phyloP scores from a whole-genome alignment of 2,113 vertebrate species.

The Pagrus major region DNA sequence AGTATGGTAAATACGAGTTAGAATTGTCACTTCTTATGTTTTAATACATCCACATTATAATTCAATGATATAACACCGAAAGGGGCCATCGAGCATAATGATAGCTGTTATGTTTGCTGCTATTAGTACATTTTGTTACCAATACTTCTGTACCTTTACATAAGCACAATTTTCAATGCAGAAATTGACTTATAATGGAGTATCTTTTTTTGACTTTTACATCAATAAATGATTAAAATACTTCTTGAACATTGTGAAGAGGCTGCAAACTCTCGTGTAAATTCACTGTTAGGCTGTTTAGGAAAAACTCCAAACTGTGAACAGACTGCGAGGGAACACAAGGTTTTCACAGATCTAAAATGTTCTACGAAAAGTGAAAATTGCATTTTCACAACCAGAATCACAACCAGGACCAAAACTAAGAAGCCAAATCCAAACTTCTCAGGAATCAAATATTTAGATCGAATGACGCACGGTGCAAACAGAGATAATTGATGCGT shows the following conservation, averaged over 20 bases:
- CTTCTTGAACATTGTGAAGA: background rate
- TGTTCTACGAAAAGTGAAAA: background rate
- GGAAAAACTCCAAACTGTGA: background rate
- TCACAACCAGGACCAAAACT: constrained; percentile 1
- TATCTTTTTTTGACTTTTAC: no score
- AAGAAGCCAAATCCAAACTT: background rate
- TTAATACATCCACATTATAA: background rate
- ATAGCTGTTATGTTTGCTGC: background rate
- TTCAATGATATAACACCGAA: background rate
- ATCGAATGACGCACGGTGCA: background rate
- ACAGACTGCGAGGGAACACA: background rate
- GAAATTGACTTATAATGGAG: no score
- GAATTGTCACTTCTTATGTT: no score
- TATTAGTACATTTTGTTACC: no score
- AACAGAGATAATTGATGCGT: background rate
- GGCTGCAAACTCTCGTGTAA: background rate
- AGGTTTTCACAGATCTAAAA: constrained; percentile 17
- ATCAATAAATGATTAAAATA: no score
- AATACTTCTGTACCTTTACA: no score
- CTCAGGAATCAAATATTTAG: background rate
- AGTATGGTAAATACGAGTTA: no score
- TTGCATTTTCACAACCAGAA: constrained; percentile 3
- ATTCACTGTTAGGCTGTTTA: background rate
- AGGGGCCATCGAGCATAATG: background rate
- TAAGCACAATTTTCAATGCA: no score